Evolutionary conservation across 2,888 invertebrate genomes (phyloP), one percentile per base, ranked within the genome.

Genomic region (Octonoba sinensis): DNA sequence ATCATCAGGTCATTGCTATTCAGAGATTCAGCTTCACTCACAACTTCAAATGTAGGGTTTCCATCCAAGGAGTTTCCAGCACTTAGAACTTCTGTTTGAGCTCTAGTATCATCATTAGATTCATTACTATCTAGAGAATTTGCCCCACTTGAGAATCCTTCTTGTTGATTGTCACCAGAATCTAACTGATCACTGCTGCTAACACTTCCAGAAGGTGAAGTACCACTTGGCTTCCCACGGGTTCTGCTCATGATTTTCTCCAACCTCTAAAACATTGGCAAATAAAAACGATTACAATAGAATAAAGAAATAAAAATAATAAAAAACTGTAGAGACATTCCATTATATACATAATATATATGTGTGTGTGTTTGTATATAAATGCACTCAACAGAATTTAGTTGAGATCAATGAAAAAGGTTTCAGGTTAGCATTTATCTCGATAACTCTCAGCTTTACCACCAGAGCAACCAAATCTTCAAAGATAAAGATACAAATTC

Each of bases 221-320:
- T 70, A 44, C 71, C 72, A 59, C 66, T 72, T 49, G 81, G 65
- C 72, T 82, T 82, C 4, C 82, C 82, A 18, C 82, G 49, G n/a
- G 96, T 96, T 87, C 96, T 90, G 71, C 93, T 92, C 96, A 96
- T 96, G 87, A 96, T 96, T 76, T 95, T 95, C 89, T 96, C 96
- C 27, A 96, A 95, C 81, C 96, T 91, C 89, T 85, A 57, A 62
- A 79, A 69, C 1, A 71, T 18, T 66, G 4, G 22, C 67, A 6
- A 60, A n/a, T n/a, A 15, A 46, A 57, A 20, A 57, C 8, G 3
- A 57, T 16, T 57, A 6, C n/a, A 57, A 20, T 3, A 18, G 20
- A 16, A 27, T 27, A 6, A n/a, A n/a, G n/a, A n/a, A n/a, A n/a
- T n/a, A n/a, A n/a, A n/a, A n/a, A n/a, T n/a, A n/a, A n/a, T n/a